Evolutionary conservation across 2,797 vertebrate species (phyloP), one percentile per base, ranked within the genome.

Genomic region (Tragopan temminckii): DNA sequence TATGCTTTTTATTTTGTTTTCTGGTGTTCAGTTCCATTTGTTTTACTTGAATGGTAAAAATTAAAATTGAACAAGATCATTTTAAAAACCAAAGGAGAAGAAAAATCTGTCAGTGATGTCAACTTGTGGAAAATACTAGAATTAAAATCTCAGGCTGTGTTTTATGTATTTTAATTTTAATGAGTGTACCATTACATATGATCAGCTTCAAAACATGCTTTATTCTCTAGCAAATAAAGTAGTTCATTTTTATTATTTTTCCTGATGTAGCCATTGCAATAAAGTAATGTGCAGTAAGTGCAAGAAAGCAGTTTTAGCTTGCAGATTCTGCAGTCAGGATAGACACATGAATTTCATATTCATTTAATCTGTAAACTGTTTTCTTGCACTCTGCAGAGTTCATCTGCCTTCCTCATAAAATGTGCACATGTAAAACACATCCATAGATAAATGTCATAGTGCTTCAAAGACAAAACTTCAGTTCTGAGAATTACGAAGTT

Each of bases 61-160:
- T 58, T 70, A 55, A 55, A 55, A 35, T 83, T 84, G n/a, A 80
- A 67, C 74, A 88, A 75, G 85, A 76, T 90, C 57, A 10, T 61
- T 36, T n/a, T 58, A 59, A 89, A 92, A 96, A 96, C 94, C 94
- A 96, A 96, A 97, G 94, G 94, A 91, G 90, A 75, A 90, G 66
- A 86, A 68, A 89, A 81, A 82, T 71, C 91, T 2, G 0, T 92
- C 90, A 53, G 4, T 20, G 18, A 82, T 69, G 72, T 91, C 67
- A 88, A 52, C 82, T 94, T 1, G 0, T 91, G 93, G 66, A 83
- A 91, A 93, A 76, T 83, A 69, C 68, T 95, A 81, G 70, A 95
- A 86, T 71, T 84, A 80, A 93, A 93, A 94, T 95, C 93, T 95
- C 95, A 95, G 93, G 94, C 93, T 93, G 38, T 88, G 25, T 93